Evolutionary conservation across 2,797 vertebrate species (phyloP).

Genomic region (Acrossocheilus wenchowensis): DNA sequence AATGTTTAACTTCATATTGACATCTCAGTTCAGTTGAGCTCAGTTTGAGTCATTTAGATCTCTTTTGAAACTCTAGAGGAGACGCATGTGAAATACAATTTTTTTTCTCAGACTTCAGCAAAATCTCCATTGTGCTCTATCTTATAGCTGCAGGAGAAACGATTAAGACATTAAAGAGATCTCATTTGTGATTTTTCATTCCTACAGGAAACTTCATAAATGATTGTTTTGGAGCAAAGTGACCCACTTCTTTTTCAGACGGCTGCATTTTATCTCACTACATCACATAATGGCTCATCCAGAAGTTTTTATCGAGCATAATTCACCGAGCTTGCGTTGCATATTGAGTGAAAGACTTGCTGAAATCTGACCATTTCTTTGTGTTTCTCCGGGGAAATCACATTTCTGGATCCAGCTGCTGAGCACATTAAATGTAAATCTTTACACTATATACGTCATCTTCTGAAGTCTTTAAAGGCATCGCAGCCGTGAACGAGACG

Average conservation of each 20-base stretch:
- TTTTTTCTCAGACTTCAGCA: not conserved
- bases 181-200: not conserved
- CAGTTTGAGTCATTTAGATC: not conserved
- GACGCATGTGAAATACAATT: not conserved
- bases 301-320: constrained; percentile 23
- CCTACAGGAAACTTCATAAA: not conserved
- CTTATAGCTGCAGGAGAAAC: not conserved
- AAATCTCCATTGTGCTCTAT: not conserved
- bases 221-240: constrained; percentile 3
- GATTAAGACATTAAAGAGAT: constrained; percentile 16
- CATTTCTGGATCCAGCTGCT: constrained; percentile 34
- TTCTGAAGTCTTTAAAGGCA: constrained; percentile 39
- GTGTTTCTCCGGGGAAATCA: constrained; percentile 37
- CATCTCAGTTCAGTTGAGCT: not conserved
- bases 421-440: constrained; percentile 48
- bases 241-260: constrained; percentile 22
- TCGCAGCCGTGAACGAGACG: not conserved
- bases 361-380: constrained; percentile 21
- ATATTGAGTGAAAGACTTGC: constrained; percentile 16
- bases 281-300: constrained; percentile 20
- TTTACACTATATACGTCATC: constrained; percentile 25
- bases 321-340: not conserved
- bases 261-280: not conserved
- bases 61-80: not conserved
- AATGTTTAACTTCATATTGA: not conserved